Evolutionary conservation across 2,888 invertebrate genomes (phyloP), one percentile per base, ranked within the genome.

Genomic region (Eupithecia tripunctaria): DNA sequence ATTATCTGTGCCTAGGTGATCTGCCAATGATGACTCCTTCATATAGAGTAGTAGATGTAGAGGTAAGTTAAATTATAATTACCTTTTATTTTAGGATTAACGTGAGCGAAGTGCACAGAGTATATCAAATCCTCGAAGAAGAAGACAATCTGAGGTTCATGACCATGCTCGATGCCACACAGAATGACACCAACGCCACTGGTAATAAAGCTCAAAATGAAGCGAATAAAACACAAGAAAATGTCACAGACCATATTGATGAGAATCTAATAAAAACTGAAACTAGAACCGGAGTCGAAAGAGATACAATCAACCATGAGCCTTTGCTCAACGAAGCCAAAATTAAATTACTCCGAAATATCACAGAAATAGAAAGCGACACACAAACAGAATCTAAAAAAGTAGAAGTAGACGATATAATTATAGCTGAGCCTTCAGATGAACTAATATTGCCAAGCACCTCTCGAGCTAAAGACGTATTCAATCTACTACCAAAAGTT

Each of bases 401-500:
- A 75, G 85, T 90, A 0, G 89, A 92, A 76, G 90, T 94, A 0
- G 93, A 93, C 65, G 94, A 94, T 80, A 93, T 94, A 74, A 90
- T 93, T 68, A 83, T 91, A 6, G 83, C 89, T 0, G 82, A 87
- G 51, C 82, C 77, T 63, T 76, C 83, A 0, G 83, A 85, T 32
- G 85, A 86, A 43, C 68, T 91, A 32, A 86, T 88, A 73, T 83
- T 90, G 29, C 91, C 91, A n/a, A 90, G 90, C 79, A 86, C 82
- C 43, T 86, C 87, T 1, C 91, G 86, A 79, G 86, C 91, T 0
- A 94, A 91, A 73, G 88, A 90, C 71, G 85, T 86, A 0, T 88
- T 91, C 62, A 92, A 89, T 81, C 88, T 96, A 51, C 89, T 96
- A 76, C 95, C 95, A 0, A 95, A 95, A 77, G 94, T 95, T 8